These are phyloP conservation scores for Apamea sordens DNA, from an alignment of 2,888 invertebrate species.

Conservation along the genomic window DNA sequence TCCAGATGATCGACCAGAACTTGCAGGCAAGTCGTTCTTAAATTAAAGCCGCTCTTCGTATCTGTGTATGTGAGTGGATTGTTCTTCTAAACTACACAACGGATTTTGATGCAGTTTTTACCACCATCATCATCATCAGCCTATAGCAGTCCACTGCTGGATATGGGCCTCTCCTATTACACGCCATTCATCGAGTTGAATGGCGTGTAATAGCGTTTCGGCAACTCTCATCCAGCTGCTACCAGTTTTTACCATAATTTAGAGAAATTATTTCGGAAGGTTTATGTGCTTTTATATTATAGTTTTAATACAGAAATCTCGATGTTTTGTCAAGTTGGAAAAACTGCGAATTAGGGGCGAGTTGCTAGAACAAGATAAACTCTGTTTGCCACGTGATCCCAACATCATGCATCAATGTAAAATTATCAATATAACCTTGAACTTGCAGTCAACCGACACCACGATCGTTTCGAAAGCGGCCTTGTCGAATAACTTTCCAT, in stretches of 20 bases:
- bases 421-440: constrained; percentile 17
- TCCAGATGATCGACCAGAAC: constrained; percentile 99
- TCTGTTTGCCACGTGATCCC: background rate
- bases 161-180: no score
- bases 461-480: constrained; percentile 14
- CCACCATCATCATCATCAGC: no score
- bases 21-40: constrained; percentile 90
- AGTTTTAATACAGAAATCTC: background rate
- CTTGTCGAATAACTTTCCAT: constrained; percentile 23
- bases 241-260: background rate
- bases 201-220: no score
- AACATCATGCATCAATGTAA: background rate
- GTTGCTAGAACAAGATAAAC: background rate
- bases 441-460: constrained; percentile 22
- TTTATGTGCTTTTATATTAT: background rate
- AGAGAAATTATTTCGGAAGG: background rate
- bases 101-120: background rate
- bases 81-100: background rate
- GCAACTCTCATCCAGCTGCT: no score
- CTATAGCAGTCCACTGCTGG: no score
- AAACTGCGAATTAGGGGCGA: background rate
- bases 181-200: no score
- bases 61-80: background rate
- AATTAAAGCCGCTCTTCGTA: background rate
- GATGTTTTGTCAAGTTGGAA: background rate